Evolutionary conservation across 2,797 vertebrate genomes (phyloP), one percentile per base, ranked within the genome.

Genomic region (Lindbergichthys nudifrons): DNA sequence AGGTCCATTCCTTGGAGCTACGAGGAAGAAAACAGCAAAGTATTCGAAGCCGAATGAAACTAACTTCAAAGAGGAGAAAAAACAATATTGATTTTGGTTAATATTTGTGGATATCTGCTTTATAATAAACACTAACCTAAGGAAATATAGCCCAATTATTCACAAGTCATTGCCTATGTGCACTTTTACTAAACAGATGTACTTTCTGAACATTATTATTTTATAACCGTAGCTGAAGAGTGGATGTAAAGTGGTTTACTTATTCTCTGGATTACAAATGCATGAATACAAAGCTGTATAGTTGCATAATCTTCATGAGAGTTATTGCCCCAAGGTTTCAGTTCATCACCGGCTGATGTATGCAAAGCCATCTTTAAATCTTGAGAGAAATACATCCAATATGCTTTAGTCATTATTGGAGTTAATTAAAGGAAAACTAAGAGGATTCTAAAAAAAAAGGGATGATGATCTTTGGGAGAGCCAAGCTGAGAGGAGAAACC

Each of bases 381-480:
- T 73, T 62, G 23, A 42, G 58, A 75, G 62, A 73, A 84, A 79
- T 70, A 26, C 56, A 72, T 81, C 36, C 65, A 73, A 32, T 61
- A n/a, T 65, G 61, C 65, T 79, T 66, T 8, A 48, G 69, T 70
- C 62, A 77, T 75, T 80, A 77, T 83, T 47, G 68, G 26, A 79
- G 48, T 69, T 85, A 86, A 89, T 90, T 81, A 83, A 62, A 57
- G 51, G 36, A 63, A 56, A 21, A 39, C 51, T 70, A 73, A 78
- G 77, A 75, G 58, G 77, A 65, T 72, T 62, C 39, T 60, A 16
- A 67, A 78, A 14, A 16, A 67, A 76, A n/a, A 79, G 58, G 66
- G 67, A 64, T 56, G 53, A 75, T 69, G 69, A 83, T 61, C 73
- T 72, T 52, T 16, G 56, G 59, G 79, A 81, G 53, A 73, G 73